Evolutionary conservation across 2,888 invertebrate genomes (phyloP).

Genomic region (Cataglyphis altisquamis): DNA sequence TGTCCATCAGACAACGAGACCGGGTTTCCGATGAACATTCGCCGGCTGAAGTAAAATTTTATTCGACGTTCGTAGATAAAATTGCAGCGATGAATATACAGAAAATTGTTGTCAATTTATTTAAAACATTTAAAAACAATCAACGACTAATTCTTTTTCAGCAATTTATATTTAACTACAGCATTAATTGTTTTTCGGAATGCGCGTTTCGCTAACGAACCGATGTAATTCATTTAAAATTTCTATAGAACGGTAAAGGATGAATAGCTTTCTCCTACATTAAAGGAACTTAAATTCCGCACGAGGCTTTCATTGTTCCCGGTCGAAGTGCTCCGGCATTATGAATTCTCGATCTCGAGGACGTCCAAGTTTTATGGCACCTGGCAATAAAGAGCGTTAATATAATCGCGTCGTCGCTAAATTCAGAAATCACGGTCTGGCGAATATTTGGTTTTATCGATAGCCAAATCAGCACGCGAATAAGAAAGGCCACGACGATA

Average conservation of each 20-base stretch:
- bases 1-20: slow-evolving; percentile 75
- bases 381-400: slow-evolving; percentile 61
- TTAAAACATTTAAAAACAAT: slow-evolving; percentile 43
- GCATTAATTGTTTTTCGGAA: background rate
- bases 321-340: slow-evolving; percentile 39
- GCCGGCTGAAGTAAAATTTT: slow-evolving; percentile 76
- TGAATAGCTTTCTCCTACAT: slow-evolving; percentile 31
- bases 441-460: slow-evolving; percentile 69
- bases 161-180: background rate
- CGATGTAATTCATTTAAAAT: slow-evolving; percentile 15
- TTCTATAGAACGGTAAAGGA: background rate
- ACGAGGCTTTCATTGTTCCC: slow-evolving; percentile 47
- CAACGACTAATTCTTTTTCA: background rate
- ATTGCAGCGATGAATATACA: slow-evolving; percentile 60
- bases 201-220: background rate
- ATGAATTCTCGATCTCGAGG: slow-evolving; percentile 51
- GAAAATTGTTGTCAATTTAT: slow-evolving; percentile 48
- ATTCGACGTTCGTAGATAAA: slow-evolving; percentile 70
- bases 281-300: slow-evolving; percentile 40
- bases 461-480: slow-evolving; percentile 63
- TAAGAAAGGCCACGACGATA: slow-evolving; percentile 40
- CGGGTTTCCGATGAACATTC: slow-evolving; percentile 75
- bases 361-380: slow-evolving; percentile 57
- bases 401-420: slow-evolving; percentile 60
- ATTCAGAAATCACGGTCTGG: slow-evolving; percentile 63